Percentiles rank a stretch among this genome's conserved stretches.
Conservation (phyloP, 2,113 vertebrate species). For the Megaceryle maxima region DNA sequence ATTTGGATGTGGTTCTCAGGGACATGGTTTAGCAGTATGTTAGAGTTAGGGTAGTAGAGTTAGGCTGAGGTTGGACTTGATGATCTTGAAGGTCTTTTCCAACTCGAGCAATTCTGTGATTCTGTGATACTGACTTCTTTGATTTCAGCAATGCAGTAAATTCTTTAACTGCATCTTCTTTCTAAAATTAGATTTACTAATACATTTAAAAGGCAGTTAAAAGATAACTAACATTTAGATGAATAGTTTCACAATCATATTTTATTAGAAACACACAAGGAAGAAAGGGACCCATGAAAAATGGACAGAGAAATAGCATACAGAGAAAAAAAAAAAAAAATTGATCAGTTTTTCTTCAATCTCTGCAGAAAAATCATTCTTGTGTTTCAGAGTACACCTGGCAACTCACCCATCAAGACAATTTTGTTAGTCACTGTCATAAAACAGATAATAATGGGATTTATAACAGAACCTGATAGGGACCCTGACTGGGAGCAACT, state of each 20-base stretch:
- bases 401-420: not conserved
- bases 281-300: not conserved
- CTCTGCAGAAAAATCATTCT: not conserved
- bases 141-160: not conserved
- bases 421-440: not conserved
- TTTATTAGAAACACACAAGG: not conserved
- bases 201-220: not conserved
- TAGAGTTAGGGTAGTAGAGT: too few species aligned
- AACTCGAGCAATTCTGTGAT: too few species aligned
- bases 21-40: too few species aligned
- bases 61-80: too few species aligned
- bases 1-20: too few species aligned
- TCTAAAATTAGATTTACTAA: not conserved
- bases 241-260: not conserved
- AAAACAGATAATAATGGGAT: not conserved
- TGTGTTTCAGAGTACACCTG: not conserved
- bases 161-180: not conserved
- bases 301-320: not conserved
- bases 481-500: not conserved
- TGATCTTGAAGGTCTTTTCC: too few species aligned
- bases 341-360: not conserved
- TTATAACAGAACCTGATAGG: not conserved
- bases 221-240: not conserved
- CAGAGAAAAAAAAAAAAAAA: not conserved
- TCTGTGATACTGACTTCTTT: not conserved